A percentile compares a stretch with the other conserved stretches of the same genome.
These are phyloP conservation scores for Tenthredo amoena DNA, from an alignment of 2,888 invertebrate species.

Conservation along the genomic window DNA sequence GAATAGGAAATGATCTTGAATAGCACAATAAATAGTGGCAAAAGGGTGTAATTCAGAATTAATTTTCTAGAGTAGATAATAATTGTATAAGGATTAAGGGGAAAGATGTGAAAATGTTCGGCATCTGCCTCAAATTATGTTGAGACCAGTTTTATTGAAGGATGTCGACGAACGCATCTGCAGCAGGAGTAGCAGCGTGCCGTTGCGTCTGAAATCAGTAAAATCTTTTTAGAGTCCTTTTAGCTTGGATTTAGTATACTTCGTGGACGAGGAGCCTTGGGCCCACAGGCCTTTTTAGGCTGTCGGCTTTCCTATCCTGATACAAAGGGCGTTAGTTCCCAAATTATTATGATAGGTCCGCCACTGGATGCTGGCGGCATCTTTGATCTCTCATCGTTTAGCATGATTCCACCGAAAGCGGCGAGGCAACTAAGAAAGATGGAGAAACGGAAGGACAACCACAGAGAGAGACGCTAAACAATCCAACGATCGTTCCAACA, in stretches of 20 bases:
- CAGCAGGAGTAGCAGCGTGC: constrained; percentile 22
- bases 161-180: constrained; percentile 9
- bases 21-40: background rate
- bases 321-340: constrained; percentile 77
- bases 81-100: constrained; percentile 9
- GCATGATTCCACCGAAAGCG: constrained; percentile 74
- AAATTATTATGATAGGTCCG: constrained; percentile 78
- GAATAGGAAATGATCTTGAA: background rate
- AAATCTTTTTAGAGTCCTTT: constrained; percentile 73
- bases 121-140: constrained; percentile 47
- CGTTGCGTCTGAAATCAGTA: constrained; percentile 67
- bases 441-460: constrained; percentile 54
- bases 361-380: constrained; percentile 77
- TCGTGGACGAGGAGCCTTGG: constrained; percentile 60
- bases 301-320: constrained; percentile 76
- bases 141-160: constrained; percentile 48
- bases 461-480: constrained; percentile 63
- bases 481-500: constrained; percentile 62
- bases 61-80: constrained; percentile 24
- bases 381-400: constrained; percentile 77
- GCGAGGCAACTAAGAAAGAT: constrained; percentile 43
- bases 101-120: constrained; percentile 43
- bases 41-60: constrained; percentile 26
- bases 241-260: constrained; percentile 71
- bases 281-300: constrained; percentile 57